phyloP scores from a whole-genome alignment of 37 sponge, comb jelly and placozoan genomes.

The Tethya wilhelma region DNA sequence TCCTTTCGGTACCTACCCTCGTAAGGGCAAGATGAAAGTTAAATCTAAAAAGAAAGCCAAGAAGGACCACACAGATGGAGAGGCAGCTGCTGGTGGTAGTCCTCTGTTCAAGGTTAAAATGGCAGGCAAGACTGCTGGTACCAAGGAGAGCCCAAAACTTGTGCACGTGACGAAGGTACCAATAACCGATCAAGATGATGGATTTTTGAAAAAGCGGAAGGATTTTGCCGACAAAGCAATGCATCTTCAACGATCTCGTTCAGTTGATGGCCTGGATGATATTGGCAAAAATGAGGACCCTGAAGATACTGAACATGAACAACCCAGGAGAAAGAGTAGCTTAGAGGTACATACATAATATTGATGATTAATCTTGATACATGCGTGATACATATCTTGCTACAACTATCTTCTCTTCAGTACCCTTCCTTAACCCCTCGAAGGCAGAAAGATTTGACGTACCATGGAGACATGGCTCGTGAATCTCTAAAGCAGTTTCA shows the following conservation, averaged over 20 bases:
- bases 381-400: neutral
- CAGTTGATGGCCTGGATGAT: constrained; percentile 18
- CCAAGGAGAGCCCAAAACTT: neutral
- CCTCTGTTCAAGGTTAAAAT: too few relatives aligned
- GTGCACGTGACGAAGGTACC: too few relatives aligned
- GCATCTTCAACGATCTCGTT: constrained; percentile 10
- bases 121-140: too few relatives aligned
- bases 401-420: too few relatives aligned
- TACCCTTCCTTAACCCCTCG: too few relatives aligned
- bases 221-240: neutral
- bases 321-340: neutral
- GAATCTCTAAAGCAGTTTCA: too few relatives aligned
- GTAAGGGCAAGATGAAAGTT: neutral
- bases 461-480: too few relatives aligned
- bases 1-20: too few relatives aligned
- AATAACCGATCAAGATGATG: too few relatives aligned
- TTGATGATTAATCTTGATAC: neutral
- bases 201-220: neutral
- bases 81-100: too few relatives aligned
- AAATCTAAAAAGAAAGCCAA: neutral
- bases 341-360: constrained; percentile 4
- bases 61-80: too few relatives aligned
- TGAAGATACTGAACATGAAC: neutral
- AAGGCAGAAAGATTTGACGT: too few relatives aligned
- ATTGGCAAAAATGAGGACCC: neutral